A percentile compares a stretch with the other conserved stretches of the same genome.
Evolutionary conservation across 2,113 vertebrate genomes (phyloP).

Genomic region (Lepidothrix coronata): DNA sequence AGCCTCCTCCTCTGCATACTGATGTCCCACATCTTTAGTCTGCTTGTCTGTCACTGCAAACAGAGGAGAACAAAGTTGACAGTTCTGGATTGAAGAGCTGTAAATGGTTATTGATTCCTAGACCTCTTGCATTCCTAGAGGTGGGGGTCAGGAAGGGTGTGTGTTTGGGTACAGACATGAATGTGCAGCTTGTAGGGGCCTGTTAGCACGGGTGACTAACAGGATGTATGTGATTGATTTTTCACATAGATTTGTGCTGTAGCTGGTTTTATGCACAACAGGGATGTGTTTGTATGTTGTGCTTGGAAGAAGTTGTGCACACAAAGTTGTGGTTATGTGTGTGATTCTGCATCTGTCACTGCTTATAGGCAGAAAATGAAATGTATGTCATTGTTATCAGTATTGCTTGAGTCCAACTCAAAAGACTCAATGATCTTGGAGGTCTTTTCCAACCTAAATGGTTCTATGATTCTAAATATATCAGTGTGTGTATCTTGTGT

Average conservation of each 20-base stretch:
- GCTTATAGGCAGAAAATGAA: neutral
- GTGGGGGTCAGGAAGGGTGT: neutral
- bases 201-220: rapidly evolving
- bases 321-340: rapidly evolving
- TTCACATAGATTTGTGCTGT: neutral
- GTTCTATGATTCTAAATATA: neutral
- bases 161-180: neutral
- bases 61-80: slow-evolving; percentile 33
- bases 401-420: neutral
- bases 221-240: neutral
- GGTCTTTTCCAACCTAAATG: neutral
- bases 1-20: slow-evolving; percentile 35
- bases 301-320: neutral
- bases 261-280: neutral
- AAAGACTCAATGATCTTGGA: neutral
- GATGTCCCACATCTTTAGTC: slow-evolving; percentile 13
- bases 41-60: slow-evolving; percentile 46
- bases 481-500: neutral
- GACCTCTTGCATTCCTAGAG: neutral
- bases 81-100: slow-evolving; percentile 60
- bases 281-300: neutral
- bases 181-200: neutral
- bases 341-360: neutral
- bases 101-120: slow-evolving; percentile 67
- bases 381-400: rapidly evolving